Percentiles rank a stretch among this genome's conserved stretches.
Conservation (phyloP, 1,140 invertebrate species). For the Ridgeia piscesae region DNA sequence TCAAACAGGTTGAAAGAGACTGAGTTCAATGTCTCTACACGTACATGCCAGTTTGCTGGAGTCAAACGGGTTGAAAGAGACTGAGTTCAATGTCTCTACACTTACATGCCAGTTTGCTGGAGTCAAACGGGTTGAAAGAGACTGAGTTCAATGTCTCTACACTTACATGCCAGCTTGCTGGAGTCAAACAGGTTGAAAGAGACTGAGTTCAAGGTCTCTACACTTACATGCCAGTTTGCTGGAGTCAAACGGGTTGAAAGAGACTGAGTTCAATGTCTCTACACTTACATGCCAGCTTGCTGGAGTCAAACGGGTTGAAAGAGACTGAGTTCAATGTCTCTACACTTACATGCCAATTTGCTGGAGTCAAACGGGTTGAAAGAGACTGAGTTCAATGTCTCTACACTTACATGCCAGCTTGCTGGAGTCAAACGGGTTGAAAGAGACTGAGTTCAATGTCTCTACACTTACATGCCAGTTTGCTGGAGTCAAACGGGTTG, state of each 20-base stretch:
- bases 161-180: constrained; percentile 66
- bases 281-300: constrained; percentile 66
- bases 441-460: constrained; percentile 61
- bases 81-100: constrained; percentile 62
- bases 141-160: constrained; percentile 63
- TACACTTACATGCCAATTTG: constrained; percentile 66
- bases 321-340: constrained; percentile 63
- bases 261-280: constrained; percentile 63
- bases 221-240: constrained; percentile 66
- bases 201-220: constrained; percentile 63
- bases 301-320: constrained; percentile 65
- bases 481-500: constrained; percentile 64
- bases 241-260: constrained; percentile 65
- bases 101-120: constrained; percentile 65
- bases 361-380: constrained; percentile 65
- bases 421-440: constrained; percentile 65
- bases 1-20: constrained; percentile 67
- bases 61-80: constrained; percentile 67
- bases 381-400: constrained; percentile 62
- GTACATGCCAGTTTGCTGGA: constrained; percentile 64
- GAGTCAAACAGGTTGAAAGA: constrained; percentile 65
- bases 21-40: constrained; percentile 62
- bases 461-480: constrained; percentile 68
- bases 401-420: constrained; percentile 67
- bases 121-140: constrained; percentile 65